These are phyloP conservation scores for Euura lappo DNA, from an alignment of 1,140 invertebrate species.

Conservation along the genomic window DNA sequence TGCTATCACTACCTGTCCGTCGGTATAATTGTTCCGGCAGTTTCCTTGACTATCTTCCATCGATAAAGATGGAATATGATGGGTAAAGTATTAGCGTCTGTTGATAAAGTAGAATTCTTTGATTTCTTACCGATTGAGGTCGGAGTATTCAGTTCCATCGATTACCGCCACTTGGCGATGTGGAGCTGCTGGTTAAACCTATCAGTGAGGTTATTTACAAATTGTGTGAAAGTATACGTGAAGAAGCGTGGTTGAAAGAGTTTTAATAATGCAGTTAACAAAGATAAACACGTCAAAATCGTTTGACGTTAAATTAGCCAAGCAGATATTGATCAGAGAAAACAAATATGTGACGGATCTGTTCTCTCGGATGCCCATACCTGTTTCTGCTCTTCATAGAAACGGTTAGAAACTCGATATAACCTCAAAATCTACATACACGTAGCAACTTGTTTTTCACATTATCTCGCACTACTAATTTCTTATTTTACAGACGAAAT, in stretches of 20 bases:
- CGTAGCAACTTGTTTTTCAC: conserved; percentile 7
- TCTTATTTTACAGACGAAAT: conserved; percentile 7
- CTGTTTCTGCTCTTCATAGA: conserved; percentile 41
- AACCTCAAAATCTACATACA: conserved; percentile 31
- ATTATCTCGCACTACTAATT: conserved; percentile 9
- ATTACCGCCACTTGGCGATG: no score
- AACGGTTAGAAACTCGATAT: conserved; percentile 23
- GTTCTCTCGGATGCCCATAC: conserved; percentile 54
- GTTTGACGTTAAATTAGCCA: conserved; percentile 48
- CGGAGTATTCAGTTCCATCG: no score
- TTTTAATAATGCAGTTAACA: conserved; percentile 46
- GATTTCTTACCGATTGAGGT: no score
- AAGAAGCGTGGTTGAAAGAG: not conserved
- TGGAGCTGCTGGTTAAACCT: no score
- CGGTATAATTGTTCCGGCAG: no score
- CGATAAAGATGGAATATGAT: no score
- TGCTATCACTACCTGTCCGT: no score
- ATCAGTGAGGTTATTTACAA: conserved; percentile 19
- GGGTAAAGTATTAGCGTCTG: no score
- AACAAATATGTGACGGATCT: conserved; percentile 56
- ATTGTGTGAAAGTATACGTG: conserved; percentile 20
- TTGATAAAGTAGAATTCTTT: no score
- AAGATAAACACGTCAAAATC: conserved; percentile 45
- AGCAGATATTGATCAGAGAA: conserved; percentile 48
- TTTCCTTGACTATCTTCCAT: no score